phyloP scores from a whole-genome alignment of 1,140 invertebrate species.

The Doryteuthis pealeii region DNA sequence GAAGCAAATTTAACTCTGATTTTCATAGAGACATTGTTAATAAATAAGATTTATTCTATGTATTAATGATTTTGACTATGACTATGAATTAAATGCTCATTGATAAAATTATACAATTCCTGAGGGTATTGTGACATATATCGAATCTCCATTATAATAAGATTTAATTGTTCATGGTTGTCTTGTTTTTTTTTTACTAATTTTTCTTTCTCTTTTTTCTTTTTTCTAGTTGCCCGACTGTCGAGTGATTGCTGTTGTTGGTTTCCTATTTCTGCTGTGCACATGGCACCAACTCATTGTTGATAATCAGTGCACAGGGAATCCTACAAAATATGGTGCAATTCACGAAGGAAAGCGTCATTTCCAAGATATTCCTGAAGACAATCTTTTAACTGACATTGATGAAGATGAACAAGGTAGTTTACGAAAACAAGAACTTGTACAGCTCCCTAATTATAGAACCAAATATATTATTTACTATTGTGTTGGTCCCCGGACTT shows the following conservation, averaged over 20 bases:
- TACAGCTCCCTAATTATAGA: neutral
- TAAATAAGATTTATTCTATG: too few relatives aligned
- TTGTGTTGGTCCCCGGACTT: conserved; percentile 27
- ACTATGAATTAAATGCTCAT: too few relatives aligned
- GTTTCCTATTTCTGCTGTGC: neutral
- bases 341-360: neutral
- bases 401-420: neutral
- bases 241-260: neutral
- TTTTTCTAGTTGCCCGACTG: neutral
- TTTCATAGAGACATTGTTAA: too few relatives aligned
- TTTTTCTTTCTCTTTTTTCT: neutral
- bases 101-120: too few relatives aligned
- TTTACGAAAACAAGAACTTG: neutral
- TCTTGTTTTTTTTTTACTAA: neutral
- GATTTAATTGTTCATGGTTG: too few relatives aligned
- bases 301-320: neutral
- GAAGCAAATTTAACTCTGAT: too few relatives aligned
- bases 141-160: too few relatives aligned
- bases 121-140: too few relatives aligned
- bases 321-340: neutral
- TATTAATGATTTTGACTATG: too few relatives aligned
- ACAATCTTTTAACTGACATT: neutral
- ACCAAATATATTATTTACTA: conserved; percentile 31
- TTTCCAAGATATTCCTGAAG: neutral
- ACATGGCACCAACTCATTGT: conserved; percentile 5